These are phyloP conservation scores for Ammodytes marinus DNA, from an alignment of 2,113 vertebrate genomes.

Conservation along the genomic window DNA sequence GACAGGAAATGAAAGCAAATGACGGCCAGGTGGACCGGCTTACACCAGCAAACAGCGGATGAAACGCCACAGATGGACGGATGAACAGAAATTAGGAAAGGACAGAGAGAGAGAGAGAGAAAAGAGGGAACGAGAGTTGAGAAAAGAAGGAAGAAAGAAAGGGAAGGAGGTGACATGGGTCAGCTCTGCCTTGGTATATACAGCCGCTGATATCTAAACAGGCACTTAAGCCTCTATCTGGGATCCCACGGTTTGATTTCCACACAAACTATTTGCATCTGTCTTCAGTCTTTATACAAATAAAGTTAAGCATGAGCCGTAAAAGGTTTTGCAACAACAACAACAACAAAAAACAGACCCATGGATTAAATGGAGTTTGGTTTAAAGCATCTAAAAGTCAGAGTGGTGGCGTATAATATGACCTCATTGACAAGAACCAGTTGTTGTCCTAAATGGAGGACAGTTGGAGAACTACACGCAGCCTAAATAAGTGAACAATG, in stretches of 20 bases:
- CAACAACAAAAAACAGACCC: not conserved
- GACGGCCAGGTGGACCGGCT: not conserved
- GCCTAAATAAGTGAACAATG: not conserved
- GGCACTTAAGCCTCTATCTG: conserved; percentile 4
- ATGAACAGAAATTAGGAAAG: conserved; percentile 4
- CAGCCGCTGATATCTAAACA: conserved; percentile 45
- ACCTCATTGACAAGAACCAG: conserved; percentile 14
- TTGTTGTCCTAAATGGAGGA: conserved; percentile 1
- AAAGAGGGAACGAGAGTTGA: not conserved
- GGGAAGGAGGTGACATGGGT: not conserved
- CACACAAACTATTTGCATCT: conserved; percentile 23
- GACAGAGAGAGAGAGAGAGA: not conserved
- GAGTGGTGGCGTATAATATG: not conserved
- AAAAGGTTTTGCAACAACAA: not conserved
- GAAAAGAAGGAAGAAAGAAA: not conserved
- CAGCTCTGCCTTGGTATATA: conserved; percentile 47
- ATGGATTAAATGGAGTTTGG: conserved; percentile 16
- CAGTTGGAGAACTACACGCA: not conserved
- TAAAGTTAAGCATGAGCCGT: conserved; percentile 19
- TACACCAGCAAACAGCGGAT: not conserved
- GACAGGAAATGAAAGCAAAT: conserved; percentile 10
- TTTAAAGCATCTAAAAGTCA: conserved; percentile 23
- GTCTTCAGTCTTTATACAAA: conserved; percentile 27
- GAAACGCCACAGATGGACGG: not conserved
- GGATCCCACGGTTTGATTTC: conserved; percentile 30